Evolutionary conservation across 2,113 vertebrate genomes (phyloP).

Genomic region (Engraulis encrasicolus): DNA sequence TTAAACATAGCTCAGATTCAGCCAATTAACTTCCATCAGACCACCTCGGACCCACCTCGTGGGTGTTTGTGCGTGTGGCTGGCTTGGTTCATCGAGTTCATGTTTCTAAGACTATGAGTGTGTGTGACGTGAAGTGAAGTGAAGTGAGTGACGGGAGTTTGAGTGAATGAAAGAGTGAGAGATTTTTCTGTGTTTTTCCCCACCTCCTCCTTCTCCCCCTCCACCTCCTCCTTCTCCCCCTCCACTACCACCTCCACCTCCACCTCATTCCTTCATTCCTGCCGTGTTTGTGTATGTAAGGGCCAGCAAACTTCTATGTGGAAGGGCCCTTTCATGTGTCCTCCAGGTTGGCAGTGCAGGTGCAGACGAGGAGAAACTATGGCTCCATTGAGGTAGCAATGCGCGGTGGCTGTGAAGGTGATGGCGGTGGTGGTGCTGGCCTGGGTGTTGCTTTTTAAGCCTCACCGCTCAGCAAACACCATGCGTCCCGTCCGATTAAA

Average conservation of each 20-base stretch:
- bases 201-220: too few relatives aligned
- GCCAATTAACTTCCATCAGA: background rate
- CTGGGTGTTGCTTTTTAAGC: conserved; percentile 38
- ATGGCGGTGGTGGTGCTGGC: conserved; percentile 18
- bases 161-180: background rate
- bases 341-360: conserved; percentile 49
- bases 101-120: background rate
- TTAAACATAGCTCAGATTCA: background rate
- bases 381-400: conserved; percentile 57
- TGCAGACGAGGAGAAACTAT: conserved; percentile 55
- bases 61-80: too few relatives aligned
- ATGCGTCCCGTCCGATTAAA: conserved; percentile 34
- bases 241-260: too few relatives aligned
- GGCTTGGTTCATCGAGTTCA: background rate
- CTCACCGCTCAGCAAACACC: conserved; percentile 40
- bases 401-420: too few relatives aligned
- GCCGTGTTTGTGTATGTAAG: conserved; percentile 11
- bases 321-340: conserved; percentile 52
- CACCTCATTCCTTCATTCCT: background rate
- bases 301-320: conserved; percentile 14
- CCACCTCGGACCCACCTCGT: background rate
- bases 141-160: background rate
- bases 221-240: too few relatives aligned
- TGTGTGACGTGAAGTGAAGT: background rate
- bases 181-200: background rate